phyloP scores from a whole-genome alignment of 2,888 invertebrate genomes.

The Litoditis marina region DNA sequence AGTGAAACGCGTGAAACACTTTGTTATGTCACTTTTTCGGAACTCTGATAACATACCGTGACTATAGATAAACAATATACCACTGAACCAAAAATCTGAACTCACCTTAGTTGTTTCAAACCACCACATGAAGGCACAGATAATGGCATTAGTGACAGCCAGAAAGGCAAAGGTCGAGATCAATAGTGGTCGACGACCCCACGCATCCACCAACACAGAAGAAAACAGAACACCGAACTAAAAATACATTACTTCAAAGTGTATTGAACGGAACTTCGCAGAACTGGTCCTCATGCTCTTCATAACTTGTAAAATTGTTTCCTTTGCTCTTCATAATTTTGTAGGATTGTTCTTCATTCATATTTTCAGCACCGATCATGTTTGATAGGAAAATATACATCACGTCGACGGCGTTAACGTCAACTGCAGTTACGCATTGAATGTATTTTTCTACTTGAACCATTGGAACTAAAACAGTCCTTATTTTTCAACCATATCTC shows the following conservation, averaged over 20 bases:
- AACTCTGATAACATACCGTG: not conserved
- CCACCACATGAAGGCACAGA: slow-evolving; percentile 33
- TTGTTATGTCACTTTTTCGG: not conserved
- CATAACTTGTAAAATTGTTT: not conserved
- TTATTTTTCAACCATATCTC: not conserved
- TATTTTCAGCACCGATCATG: too few species aligned
- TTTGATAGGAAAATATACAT: too few species aligned
- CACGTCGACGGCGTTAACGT: too few species aligned
- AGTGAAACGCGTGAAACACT: too few species aligned
- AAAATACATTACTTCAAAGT: too few species aligned
- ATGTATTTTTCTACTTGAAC: too few species aligned
- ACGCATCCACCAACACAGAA: slow-evolving; percentile 18
- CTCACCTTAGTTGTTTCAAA: slow-evolving; percentile 18
- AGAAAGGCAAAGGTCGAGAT: slow-evolving; percentile 18
- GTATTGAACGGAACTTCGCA: not conserved
- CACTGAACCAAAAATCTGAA: not conserved
- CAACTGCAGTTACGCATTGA: too few species aligned
- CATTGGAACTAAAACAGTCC: too few species aligned
- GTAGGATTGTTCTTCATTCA: too few species aligned
- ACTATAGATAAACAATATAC: too few species aligned
- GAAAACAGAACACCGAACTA: slow-evolving; percentile 22
- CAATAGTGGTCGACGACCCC: slow-evolving; percentile 26
- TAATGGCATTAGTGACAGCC: slow-evolving; percentile 28
- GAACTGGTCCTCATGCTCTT: not conserved
- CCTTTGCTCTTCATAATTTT: too few species aligned